A percentile compares a stretch with the other conserved stretches of the same genome.
phyloP scores from a whole-genome alignment of 2,888 invertebrate species.

The Syrphus vitripennis region DNA sequence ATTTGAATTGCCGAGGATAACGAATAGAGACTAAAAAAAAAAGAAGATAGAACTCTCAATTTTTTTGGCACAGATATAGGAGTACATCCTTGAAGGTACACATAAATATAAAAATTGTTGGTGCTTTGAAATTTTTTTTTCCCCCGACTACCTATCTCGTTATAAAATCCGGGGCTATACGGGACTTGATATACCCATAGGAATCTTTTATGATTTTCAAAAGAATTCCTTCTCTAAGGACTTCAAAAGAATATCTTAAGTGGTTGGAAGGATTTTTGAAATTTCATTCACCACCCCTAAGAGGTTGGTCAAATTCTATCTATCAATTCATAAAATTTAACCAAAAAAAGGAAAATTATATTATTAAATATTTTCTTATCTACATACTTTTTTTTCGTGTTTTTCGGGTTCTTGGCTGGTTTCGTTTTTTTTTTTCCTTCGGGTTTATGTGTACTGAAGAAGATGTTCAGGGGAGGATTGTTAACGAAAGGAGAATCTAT shows the following conservation, averaged over 20 bases:
- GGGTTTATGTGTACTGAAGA: conserved; percentile 47
- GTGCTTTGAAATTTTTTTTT: not conserved
- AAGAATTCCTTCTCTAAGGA: not conserved
- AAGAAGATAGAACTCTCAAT: conserved; percentile 6
- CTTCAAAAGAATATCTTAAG: not conserved
- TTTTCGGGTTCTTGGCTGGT: conserved; percentile 35
- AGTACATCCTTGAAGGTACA: not conserved
- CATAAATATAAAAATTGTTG: not conserved
- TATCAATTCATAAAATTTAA: conserved; percentile 31
- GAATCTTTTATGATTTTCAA: conserved; percentile 1
- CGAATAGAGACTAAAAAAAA: conserved; percentile 11
- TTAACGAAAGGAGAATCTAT: conserved; percentile 36
- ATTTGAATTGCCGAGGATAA: conserved; percentile 40
- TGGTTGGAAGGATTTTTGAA: conserved; percentile 5
- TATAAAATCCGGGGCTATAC: conserved; percentile 32
- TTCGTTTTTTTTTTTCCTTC: conserved; percentile 15
- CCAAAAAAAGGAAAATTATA: not conserved
- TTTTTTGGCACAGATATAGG: not conserved
- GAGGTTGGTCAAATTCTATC: not conserved
- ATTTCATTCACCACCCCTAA: conserved; percentile 21
- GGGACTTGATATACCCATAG: not conserved
- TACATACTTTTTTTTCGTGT: conserved; percentile 62
- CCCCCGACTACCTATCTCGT: not conserved
- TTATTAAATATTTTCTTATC: conserved; percentile 3
- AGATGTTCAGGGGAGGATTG: conserved; percentile 41